Conservation (phyloP, 1,140 invertebrate genomes). For the Drosophila gunungcola region DNA sequence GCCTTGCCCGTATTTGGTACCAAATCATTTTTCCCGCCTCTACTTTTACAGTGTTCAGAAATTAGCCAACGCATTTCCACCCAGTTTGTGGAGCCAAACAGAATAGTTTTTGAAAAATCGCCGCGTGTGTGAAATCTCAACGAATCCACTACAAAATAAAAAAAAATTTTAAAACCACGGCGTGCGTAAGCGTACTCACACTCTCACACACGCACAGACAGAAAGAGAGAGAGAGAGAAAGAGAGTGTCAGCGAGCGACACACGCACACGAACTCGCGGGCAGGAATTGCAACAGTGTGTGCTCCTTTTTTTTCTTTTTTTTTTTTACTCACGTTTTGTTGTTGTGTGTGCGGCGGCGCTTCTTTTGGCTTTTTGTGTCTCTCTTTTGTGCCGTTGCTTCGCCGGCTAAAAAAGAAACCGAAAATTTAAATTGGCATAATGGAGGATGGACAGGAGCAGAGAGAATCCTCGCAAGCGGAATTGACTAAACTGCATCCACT, state of each 20-base stretch:
- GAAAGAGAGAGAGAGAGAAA: neutral
- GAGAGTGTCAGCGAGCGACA: neutral
- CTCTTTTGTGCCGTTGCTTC: slow-evolving; percentile 35
- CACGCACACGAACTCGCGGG: slow-evolving; percentile 14
- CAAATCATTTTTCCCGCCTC: slow-evolving; percentile 36
- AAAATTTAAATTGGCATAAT: slow-evolving; percentile 58
- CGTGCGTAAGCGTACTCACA: slow-evolving; percentile 36
- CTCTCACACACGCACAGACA: slow-evolving; percentile 15
- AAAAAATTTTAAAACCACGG: slow-evolving; percentile 12
- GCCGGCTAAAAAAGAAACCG: slow-evolving; percentile 40
- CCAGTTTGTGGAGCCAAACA: slow-evolving; percentile 22
- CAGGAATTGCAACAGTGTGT: slow-evolving; percentile 69
- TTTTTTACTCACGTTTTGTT: slow-evolving; percentile 44
- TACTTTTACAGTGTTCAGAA: slow-evolving; percentile 14
- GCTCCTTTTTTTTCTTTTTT: slow-evolving; percentile 25
- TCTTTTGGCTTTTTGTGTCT: slow-evolving; percentile 43
- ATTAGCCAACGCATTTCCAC: neutral
- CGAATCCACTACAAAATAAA: neutral
- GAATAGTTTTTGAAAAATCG: slow-evolving; percentile 9
- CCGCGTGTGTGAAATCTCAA: slow-evolving; percentile 20
- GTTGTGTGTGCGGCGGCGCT: slow-evolving; percentile 38
- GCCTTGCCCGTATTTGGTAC: slow-evolving; percentile 39
- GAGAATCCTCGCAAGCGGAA: slow-evolving; percentile 7
- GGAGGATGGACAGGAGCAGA: slow-evolving; percentile 56
- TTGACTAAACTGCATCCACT: slow-evolving; percentile 18